phyloP scores from a whole-genome alignment of 2,797 vertebrate species.

The Cephalopachus bancanus region DNA sequence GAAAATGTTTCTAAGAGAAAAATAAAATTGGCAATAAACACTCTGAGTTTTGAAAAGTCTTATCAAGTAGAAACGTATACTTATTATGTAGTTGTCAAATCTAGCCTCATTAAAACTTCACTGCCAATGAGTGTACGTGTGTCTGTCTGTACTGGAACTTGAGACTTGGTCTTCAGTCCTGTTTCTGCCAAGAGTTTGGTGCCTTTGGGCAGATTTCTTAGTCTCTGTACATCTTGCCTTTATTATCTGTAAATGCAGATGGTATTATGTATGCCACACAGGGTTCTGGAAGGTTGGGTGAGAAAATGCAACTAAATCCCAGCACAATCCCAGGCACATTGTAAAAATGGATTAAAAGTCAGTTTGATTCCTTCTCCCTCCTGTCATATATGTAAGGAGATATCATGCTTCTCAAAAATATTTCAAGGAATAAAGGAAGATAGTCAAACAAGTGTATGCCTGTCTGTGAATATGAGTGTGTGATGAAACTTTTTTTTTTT shows the following conservation, averaged over 20 bases:
- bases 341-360: neutral
- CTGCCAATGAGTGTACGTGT: neutral
- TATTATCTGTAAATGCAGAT: neutral
- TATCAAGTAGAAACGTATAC: slow-evolving; percentile 37
- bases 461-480: no score
- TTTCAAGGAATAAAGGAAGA: neutral
- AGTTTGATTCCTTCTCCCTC: neutral
- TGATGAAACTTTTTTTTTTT: neutral
- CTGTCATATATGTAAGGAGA: neutral
- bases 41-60: slow-evolving; percentile 50
- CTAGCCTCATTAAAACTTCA: neutral
- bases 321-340: neutral
- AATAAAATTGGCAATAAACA: slow-evolving; percentile 30
- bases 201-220: neutral
- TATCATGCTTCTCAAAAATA: neutral
- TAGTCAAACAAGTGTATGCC: neutral
- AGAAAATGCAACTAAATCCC: neutral
- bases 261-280: neutral
- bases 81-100: slow-evolving; percentile 20
- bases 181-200: neutral
- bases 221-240: neutral
- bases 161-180: neutral
- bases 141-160: neutral
- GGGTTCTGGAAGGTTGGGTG: neutral
- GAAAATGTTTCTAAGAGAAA: slow-evolving; percentile 48